These are phyloP conservation scores for Alexandromys fortis DNA, from an alignment of 2,113 vertebrate species.

Conservation along the genomic window DNA sequence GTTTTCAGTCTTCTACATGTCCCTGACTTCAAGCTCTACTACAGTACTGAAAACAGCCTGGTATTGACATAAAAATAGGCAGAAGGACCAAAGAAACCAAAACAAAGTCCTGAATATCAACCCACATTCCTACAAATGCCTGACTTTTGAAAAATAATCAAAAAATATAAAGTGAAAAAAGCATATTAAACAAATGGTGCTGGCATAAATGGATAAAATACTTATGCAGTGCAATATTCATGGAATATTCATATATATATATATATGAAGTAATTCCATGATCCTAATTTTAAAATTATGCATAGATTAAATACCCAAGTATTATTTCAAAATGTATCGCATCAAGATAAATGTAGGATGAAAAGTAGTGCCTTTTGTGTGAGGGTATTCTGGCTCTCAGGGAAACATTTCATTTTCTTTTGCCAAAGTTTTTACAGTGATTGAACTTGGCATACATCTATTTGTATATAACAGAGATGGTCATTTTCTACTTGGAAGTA, in stretches of 20 bases:
- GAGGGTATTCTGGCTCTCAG: neutral
- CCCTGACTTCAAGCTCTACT: too few relatives aligned
- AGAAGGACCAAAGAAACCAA: too few relatives aligned
- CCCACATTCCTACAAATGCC: too few relatives aligned
- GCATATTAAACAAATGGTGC: too few relatives aligned
- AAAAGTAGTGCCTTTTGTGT: neutral
- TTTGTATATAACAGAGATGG: neutral
- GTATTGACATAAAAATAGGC: too few relatives aligned
- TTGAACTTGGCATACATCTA: neutral
- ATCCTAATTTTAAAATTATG: neutral
- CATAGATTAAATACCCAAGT: neutral
- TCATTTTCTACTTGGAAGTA: neutral
- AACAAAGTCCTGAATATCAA: too few relatives aligned
- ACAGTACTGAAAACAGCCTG: too few relatives aligned
- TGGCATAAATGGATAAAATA: neutral
- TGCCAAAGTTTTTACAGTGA: neutral
- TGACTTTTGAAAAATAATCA: too few relatives aligned
- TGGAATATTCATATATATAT: too few relatives aligned
- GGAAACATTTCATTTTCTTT: neutral
- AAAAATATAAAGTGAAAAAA: too few relatives aligned
- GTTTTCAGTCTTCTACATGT: too few relatives aligned
- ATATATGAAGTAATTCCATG: neutral
- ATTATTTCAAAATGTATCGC: neutral
- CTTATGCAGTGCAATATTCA: neutral
- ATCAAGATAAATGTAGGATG: neutral